Conservation (phyloP, 1,140 invertebrate genomes). For the Drosophila busckii region DNA sequence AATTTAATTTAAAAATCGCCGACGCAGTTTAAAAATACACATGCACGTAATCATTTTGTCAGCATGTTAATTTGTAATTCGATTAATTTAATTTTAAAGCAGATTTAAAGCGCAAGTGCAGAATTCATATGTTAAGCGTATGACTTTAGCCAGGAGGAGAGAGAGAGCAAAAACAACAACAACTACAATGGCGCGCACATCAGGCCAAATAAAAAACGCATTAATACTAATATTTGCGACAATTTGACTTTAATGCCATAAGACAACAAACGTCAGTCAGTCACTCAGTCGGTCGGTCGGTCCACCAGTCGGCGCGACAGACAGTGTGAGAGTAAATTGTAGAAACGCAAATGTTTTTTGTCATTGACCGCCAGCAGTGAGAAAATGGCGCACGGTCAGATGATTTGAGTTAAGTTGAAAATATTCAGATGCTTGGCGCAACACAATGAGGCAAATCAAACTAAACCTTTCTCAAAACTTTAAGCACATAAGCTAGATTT, state of each 20-base stretch:
- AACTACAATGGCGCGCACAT: conserved; percentile 37
- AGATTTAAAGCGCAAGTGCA: no score
- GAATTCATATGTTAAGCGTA: background rate
- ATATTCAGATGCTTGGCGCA: conserved; percentile 2
- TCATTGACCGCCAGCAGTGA: conserved; percentile 69
- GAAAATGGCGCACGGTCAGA: conserved; percentile 71
- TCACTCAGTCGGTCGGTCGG: conserved; percentile 20
- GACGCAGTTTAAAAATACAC: no score
- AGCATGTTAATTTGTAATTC: no score
- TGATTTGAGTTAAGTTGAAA: conserved; percentile 38
- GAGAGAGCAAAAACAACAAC: conserved; percentile 13
- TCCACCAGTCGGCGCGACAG: conserved; percentile 10
- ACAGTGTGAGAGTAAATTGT: background rate
- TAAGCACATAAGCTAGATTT: conserved; percentile 68
- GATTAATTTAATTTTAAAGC: no score
- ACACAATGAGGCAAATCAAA: conserved; percentile 51
- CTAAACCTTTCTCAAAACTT: conserved; percentile 72
- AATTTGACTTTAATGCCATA: conserved; percentile 68
- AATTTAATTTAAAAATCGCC: no score
- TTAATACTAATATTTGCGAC: conserved; percentile 75
- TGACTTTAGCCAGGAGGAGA: no score
- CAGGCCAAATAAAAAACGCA: conserved; percentile 65
- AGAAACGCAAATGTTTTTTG: conserved; percentile 55
- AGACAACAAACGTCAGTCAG: conserved; percentile 32
- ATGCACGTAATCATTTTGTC: no score